Percentiles rank a stretch among this genome's conserved stretches.
Evolutionary conservation across 2,113 vertebrate genomes (phyloP).

Genomic region (Eulemur rufifrons): DNA sequence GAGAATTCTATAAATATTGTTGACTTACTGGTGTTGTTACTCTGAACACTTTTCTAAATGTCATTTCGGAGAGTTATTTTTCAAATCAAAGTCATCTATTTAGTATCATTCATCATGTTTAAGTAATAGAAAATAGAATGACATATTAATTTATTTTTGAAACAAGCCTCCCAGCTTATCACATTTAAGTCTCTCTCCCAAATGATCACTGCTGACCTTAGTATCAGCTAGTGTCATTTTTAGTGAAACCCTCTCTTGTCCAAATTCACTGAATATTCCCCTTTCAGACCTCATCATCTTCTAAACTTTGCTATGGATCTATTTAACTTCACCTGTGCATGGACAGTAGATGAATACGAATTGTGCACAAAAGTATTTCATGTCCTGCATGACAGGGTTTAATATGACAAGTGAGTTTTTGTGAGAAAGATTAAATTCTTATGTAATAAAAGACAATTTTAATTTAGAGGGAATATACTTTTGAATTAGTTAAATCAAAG

Average conservation of each 20-base stretch:
- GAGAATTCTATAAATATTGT: slow-evolving; percentile 4
- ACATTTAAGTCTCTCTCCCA: background rate
- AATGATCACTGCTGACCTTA: slow-evolving; percentile 21
- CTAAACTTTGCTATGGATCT: slow-evolving; percentile 15
- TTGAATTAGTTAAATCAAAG: slow-evolving; percentile 37
- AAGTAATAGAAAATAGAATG: slow-evolving; percentile 46
- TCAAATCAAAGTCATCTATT: slow-evolving; percentile 41
- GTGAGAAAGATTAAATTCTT: background rate
- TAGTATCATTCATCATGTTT: slow-evolving; percentile 51
- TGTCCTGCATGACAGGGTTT: slow-evolving; percentile 24
- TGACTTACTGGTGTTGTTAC: background rate
- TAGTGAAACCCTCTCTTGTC: background rate
- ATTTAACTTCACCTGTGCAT: slow-evolving; percentile 10
- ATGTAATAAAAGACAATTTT: slow-evolving; percentile 45
- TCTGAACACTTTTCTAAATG: slow-evolving; percentile 42
- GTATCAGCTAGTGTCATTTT: slow-evolving; percentile 24
- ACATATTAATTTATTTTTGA: slow-evolving; percentile 57
- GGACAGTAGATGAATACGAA: slow-evolving; percentile 30
- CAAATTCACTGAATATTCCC: slow-evolving; percentile 20
- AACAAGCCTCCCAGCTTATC: slow-evolving; percentile 25
- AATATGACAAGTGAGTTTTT: slow-evolving; percentile 57
- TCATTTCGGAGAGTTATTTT: slow-evolving; percentile 37
- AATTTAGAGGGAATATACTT: slow-evolving; percentile 47
- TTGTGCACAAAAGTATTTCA: slow-evolving; percentile 36
- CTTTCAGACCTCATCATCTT: slow-evolving; percentile 1